phyloP scores from a whole-genome alignment of 2,113 vertebrate genomes.

The Eptesicus fuscus region DNA sequence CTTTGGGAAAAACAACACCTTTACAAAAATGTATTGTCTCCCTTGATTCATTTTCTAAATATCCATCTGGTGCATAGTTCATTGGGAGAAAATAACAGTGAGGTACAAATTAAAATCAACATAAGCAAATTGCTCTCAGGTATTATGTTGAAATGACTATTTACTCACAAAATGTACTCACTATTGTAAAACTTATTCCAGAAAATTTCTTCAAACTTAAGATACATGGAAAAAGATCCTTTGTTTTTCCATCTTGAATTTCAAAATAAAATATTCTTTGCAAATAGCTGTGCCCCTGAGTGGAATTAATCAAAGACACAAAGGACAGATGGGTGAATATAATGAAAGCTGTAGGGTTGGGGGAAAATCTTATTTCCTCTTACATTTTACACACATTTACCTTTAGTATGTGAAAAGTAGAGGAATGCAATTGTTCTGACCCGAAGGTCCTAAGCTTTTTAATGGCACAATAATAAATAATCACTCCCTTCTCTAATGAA shows the following conservation, averaged over 20 bases:
- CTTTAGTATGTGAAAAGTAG: not conserved
- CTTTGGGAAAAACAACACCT: not conserved
- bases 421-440: not conserved
- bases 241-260: constrained; percentile 15
- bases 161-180: not conserved
- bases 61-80: not conserved
- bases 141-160: not conserved
- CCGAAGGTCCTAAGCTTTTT: not conserved
- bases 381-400: not conserved
- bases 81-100: constrained; percentile 22
- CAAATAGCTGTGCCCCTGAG: not conserved
- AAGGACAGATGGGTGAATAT: not conserved
- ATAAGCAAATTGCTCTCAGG: constrained; percentile 6
- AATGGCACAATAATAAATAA: constrained; percentile 1
- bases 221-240: not conserved
- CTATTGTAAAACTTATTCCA: not conserved
- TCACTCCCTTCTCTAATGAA: constrained; percentile 24
- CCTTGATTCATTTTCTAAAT: constrained; percentile 14
- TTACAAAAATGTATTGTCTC: constrained; percentile 8
- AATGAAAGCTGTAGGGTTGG: not conserved
- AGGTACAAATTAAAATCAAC: not conserved
- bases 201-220: not conserved
- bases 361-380: not conserved
- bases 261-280: not conserved
- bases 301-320: not conserved